Conservation (phyloP, 64 coral and sea anemone genomes). For the Catalaphyllia jardinei region DNA sequence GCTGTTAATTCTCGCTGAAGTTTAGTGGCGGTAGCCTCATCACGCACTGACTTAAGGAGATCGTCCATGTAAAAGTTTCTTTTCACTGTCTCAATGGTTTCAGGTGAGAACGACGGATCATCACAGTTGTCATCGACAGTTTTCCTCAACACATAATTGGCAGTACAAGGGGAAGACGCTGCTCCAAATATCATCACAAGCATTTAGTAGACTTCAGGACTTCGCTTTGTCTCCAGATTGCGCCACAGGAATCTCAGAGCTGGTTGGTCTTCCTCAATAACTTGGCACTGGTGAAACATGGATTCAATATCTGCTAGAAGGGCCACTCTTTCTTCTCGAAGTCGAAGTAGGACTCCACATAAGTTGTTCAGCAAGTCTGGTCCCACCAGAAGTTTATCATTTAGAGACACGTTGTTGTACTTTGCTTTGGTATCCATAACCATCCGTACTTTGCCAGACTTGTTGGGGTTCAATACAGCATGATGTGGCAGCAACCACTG, state of each 20-base stretch:
- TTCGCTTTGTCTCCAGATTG: neutral
- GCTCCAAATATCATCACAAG: constrained; percentile 59
- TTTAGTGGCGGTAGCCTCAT: neutral
- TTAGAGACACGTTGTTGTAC: constrained; percentile 5
- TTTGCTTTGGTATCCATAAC: constrained; percentile 55
- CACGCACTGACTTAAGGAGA: constrained; percentile 6
- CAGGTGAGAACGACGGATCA: constrained; percentile 37
- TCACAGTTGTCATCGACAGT: constrained; percentile 57
- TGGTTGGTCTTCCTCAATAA: constrained; percentile 47
- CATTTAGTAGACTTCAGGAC: constrained; percentile 60
- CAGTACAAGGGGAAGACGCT: constrained; percentile 59
- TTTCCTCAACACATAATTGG: constrained; percentile 57
- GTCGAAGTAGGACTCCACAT: neutral
- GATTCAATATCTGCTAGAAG: constrained; percentile 6
- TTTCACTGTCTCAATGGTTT: constrained; percentile 49
- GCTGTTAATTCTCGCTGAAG: neutral
- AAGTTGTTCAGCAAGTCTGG: constrained; percentile 9
- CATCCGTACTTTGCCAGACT: constrained; percentile 52
- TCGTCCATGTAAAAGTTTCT: constrained; percentile 59
- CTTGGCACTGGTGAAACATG: constrained; percentile 34
- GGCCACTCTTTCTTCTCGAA: constrained; percentile 25
- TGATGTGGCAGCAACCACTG: constrained; percentile 26
- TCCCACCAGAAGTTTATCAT: constrained; percentile 16
- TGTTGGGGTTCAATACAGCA: constrained; percentile 9
- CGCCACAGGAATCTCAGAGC: constrained; percentile 59